phyloP scores from a whole-genome alignment of 2,113 vertebrate species.

The Numida meleagris region DNA sequence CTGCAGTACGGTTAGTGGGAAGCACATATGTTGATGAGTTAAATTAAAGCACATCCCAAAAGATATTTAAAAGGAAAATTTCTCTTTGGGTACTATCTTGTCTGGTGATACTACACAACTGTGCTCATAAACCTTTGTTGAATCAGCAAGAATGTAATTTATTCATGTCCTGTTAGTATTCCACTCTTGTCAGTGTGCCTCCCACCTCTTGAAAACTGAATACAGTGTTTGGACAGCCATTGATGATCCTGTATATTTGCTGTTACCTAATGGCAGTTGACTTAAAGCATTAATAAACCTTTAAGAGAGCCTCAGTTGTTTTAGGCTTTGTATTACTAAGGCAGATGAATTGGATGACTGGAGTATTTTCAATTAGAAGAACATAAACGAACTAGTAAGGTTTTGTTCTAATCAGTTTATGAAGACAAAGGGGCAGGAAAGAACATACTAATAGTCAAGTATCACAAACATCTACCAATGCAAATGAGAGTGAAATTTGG shows the following conservation, averaged over 20 bases:
- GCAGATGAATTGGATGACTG: not conserved
- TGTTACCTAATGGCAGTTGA: not conserved
- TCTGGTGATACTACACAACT: not conserved
- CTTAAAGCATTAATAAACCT: not conserved
- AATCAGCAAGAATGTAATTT: not conserved
- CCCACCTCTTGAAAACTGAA: not conserved
- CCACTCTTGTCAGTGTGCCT: not conserved
- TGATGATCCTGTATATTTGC: not conserved
- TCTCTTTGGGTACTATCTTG: not conserved
- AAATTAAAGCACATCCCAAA: not conserved
- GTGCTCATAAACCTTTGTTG: not conserved
- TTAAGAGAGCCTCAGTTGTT: not conserved
- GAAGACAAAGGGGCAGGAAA: not conserved
- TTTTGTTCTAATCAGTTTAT: not conserved
- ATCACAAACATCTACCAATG: not conserved
- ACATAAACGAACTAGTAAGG: not conserved
- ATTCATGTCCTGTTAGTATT: not conserved
- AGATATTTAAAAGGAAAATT: not conserved
- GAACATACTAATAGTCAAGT: not conserved
- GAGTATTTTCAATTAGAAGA: conserved; percentile 12
- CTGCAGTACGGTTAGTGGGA: not conserved
- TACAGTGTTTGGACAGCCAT: not conserved
- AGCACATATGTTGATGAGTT: not conserved
- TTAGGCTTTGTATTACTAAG: not conserved
- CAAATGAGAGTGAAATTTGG: not conserved